Conservation (phyloP, 1,140 invertebrate genomes). For the Aethina tumida region DNA sequence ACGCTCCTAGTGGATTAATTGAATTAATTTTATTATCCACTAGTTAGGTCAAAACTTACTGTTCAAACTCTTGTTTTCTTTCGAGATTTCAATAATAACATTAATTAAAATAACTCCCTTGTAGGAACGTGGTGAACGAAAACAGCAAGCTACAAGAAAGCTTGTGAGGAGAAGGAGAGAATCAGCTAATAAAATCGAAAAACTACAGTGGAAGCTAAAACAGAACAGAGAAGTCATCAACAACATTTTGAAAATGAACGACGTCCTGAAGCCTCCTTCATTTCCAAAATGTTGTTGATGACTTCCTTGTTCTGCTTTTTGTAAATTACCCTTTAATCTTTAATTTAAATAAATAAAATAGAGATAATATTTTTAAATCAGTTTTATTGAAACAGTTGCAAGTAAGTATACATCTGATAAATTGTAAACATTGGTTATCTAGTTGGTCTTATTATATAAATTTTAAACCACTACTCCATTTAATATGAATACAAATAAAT, state of each 20-base stretch:
- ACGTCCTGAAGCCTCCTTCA: constrained; percentile 23
- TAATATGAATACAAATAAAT: too few relatives aligned
- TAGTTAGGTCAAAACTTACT: constrained; percentile 35
- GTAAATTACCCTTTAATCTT: too few relatives aligned
- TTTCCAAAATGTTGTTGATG: constrained; percentile 34
- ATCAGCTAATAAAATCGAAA: constrained; percentile 75
- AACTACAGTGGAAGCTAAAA: constrained; percentile 72
- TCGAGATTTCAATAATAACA: constrained; percentile 33
- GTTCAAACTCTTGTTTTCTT: constrained; percentile 44
- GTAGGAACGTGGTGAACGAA: constrained; percentile 34
- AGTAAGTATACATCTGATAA: too few relatives aligned
- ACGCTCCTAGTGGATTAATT: too few relatives aligned
- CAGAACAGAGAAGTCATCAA: constrained; percentile 60
- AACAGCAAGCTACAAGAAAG: constrained; percentile 61
- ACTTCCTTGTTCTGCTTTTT: constrained; percentile 64
- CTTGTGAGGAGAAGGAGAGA: constrained; percentile 61
- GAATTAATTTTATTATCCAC: too few relatives aligned
- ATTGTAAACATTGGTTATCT: too few relatives aligned
- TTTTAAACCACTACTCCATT: too few relatives aligned
- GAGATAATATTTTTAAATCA: too few relatives aligned
- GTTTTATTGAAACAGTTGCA: too few relatives aligned
- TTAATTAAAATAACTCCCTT: constrained; percentile 1
- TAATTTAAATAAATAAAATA: too few relatives aligned
- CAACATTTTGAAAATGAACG: constrained; percentile 25
- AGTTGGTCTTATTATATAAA: too few relatives aligned